Base-by-base conservation (phyloP, 2,888 invertebrate species). In the Drosophila nigricruria region DNA sequence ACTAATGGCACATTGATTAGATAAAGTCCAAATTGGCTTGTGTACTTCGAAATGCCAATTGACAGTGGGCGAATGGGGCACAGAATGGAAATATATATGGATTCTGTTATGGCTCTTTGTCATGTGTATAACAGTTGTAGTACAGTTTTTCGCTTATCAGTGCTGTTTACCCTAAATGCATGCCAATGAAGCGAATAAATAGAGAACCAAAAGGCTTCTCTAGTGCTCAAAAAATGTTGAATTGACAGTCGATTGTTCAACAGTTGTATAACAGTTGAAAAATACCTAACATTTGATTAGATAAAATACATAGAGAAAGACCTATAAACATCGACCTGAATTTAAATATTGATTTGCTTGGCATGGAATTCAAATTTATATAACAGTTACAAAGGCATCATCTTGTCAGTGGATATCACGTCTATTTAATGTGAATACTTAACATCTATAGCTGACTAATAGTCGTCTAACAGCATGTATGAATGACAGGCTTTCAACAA, bases 1-100 rank as follows among this genome's bases (percentile, higher is more conserved):
- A 56, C 53, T 65, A 65, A 64, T 68, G 50, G 57, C 47, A 63
- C 25, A 30, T 16, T 53, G 79, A 77, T 79, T 68, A 79, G 79
- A 79, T 79, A 79, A 69, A 56, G 47, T 1, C 27, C 40, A 58
- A 61, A 61, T 66, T 63, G 42, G 68, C 34, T 47, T 32, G 25
- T 34, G 58, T 25, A 18, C 47, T 25, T 34, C 34, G 10, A 36
- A 49, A 47, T 30, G 45, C 60, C 60, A 43, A 49, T 69, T 56
- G 49, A 25, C 42, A 23, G 36, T 38, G 34, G 23, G 62, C 50
- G 32, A 64, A 49, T 64, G 49, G 42, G 50, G 9, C 23, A 30
- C 38, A 56, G 47, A 40, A 18, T 23, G 43, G 16, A 63, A 57
- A 34, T 54, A 59, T 47, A 43, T 32, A 32, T 54, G 43, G 42